Evolutionary conservation across 2,888 invertebrate species (phyloP).

Genomic region (Aspidiotus rigidus): DNA sequence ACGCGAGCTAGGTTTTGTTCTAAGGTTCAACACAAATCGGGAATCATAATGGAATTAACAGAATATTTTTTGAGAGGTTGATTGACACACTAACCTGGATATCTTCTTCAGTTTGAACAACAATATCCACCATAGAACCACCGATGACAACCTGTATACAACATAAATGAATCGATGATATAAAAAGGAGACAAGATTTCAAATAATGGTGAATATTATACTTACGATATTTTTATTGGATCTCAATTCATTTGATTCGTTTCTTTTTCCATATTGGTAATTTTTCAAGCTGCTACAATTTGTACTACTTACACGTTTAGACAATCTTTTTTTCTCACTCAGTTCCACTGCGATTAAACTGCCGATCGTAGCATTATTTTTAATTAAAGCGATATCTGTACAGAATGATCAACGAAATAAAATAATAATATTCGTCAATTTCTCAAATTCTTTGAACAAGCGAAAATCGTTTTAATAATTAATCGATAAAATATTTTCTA

Average conservation of each 20-base stretch:
- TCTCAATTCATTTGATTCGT: too few relatives aligned
- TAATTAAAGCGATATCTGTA: constrained; percentile 77
- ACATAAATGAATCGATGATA: not conserved
- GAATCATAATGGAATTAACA: too few relatives aligned
- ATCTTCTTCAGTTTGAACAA: constrained; percentile 54
- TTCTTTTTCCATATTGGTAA: too few relatives aligned
- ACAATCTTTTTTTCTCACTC: constrained; percentile 35
- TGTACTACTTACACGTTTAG: not conserved
- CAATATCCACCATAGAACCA: constrained; percentile 66
- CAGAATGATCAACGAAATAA: too few relatives aligned
- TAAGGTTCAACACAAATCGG: too few relatives aligned
- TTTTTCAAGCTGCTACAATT: not conserved
- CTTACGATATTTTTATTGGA: too few relatives aligned
- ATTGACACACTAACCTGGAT: constrained; percentile 53
- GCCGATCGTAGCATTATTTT: constrained; percentile 82
- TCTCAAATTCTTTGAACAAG: not conserved
- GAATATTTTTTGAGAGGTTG: too few relatives aligned
- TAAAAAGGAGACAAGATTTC: too few relatives aligned
- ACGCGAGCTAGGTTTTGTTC: too few relatives aligned
- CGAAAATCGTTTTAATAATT: too few relatives aligned
- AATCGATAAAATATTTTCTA: not conserved
- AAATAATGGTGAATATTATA: too few relatives aligned
- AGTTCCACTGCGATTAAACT: constrained; percentile 66
- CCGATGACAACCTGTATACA: constrained; percentile 53
- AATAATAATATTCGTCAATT: constrained; percentile 38